These are phyloP conservation scores for Sialis lutaria DNA, from an alignment of 2,888 invertebrate species.

Conservation along the genomic window DNA sequence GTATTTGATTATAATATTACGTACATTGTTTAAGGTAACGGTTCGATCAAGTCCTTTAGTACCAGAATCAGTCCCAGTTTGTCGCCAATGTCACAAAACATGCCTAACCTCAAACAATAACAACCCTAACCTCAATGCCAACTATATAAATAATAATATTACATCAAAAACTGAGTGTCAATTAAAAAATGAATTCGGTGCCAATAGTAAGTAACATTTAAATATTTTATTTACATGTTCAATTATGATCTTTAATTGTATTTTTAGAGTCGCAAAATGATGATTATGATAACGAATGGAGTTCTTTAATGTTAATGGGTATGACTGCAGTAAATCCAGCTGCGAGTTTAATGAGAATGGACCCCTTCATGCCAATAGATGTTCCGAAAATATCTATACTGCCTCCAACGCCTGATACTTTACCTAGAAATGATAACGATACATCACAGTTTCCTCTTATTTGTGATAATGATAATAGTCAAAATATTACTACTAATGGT, in stretches of 20 bases:
- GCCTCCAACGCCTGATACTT: constrained; percentile 51
- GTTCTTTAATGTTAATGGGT: constrained; percentile 52
- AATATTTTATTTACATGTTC: too few species aligned
- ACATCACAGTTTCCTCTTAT: constrained; percentile 2
- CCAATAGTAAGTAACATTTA: neutral
- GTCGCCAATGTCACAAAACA: constrained; percentile 63
- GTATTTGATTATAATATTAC: neutral
- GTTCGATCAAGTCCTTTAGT: constrained; percentile 59
- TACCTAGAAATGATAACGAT: constrained; percentile 1
- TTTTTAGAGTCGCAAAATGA: constrained; percentile 13
- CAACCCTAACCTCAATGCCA: constrained; percentile 21
- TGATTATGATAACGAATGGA: constrained; percentile 36
- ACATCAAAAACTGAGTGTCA: neutral
- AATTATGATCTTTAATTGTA: neutral
- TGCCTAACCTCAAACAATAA: constrained; percentile 43
- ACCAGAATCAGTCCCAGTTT: constrained; percentile 54
- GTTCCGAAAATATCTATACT: constrained; percentile 57
- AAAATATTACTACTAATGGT: neutral
- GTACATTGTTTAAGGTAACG: constrained; percentile 39
- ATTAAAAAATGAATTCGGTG: neutral
- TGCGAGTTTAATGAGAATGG: constrained; percentile 34
- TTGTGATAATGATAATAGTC: neutral
- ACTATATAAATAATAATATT: constrained; percentile 15
- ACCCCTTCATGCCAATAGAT: constrained; percentile 29
- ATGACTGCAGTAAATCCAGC: constrained; percentile 43